Evolutionary conservation across 1,140 invertebrate genomes (phyloP).

Genomic region (Amyelois transitella): DNA sequence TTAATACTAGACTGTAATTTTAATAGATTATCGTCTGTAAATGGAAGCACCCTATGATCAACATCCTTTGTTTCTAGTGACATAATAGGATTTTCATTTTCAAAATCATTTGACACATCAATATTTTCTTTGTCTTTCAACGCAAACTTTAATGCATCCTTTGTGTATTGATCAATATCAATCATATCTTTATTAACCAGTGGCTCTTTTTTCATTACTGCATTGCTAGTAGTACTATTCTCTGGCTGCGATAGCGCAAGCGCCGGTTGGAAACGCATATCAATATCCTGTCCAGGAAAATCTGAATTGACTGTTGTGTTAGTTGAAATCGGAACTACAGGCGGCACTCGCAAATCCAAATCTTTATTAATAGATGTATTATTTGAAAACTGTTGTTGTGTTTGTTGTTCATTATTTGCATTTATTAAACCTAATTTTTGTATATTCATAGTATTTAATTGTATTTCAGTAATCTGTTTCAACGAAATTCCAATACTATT

Average conservation of each 20-base stretch:
- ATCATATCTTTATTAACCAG: slow-evolving; percentile 59
- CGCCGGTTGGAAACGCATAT: slow-evolving; percentile 71
- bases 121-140: slow-evolving; percentile 66
- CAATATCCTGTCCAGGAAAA: slow-evolving; percentile 67
- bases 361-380: slow-evolving; percentile 43
- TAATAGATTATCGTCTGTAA: slow-evolving; percentile 44
- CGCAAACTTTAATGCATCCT: slow-evolving; percentile 72
- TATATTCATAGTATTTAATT: slow-evolving; percentile 75
- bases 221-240: slow-evolving; percentile 26
- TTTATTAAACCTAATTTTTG: slow-evolving; percentile 73
- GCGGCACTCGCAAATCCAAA: slow-evolving; percentile 67
- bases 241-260: slow-evolving; percentile 26
- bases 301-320: slow-evolving; percentile 34
- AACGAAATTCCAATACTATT: slow-evolving; percentile 76
- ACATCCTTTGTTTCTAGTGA: slow-evolving; percentile 70
- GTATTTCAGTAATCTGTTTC: slow-evolving; percentile 76
- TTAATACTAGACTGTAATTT: neutral
- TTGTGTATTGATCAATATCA: slow-evolving; percentile 72
- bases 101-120: slow-evolving; percentile 62
- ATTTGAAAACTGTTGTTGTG: slow-evolving; percentile 31
- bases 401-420: slow-evolving; percentile 37
- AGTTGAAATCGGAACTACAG: slow-evolving; percentile 37
- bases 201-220: slow-evolving; percentile 26
- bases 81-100: slow-evolving; percentile 37
- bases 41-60: slow-evolving; percentile 69